Base-by-base conservation (phyloP, 2,888 invertebrate genomes). In the Cancer borealis region DNA sequence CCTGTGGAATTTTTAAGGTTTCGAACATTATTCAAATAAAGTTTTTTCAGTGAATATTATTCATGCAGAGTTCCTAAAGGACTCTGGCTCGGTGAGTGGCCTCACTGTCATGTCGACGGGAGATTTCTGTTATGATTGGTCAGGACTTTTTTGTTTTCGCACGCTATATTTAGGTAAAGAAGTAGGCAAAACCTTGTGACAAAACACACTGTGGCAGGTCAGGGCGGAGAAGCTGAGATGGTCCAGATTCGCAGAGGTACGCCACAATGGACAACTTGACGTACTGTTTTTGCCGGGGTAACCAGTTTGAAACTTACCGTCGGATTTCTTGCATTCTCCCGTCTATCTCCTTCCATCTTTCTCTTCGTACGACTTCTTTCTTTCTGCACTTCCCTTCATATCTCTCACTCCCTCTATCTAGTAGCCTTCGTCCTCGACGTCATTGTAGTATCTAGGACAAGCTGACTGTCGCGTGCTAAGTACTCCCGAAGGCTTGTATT, bases 311-410 rank as follows among this genome's bases (percentile, higher is more conserved):
- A 91, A 45, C 45, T 39, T 26, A 47, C n/a, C 91, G 66, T 45
- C 60, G 91, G 66, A 66, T 91, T 91, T 91, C 91, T 91, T 45
- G 91, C 91, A 66, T 91, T 91, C 60, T 91, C 45, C 60, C 91
- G 91, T 91, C 91, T 30, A 66, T 91, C 66, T 39, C 73, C 10
- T 39, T 84, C 39, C 39, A 30, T 84, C 84, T 39, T 39, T 84
- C 84, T 39, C 84, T 39, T 39, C 39, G 8, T 84, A 30, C 17
- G 39, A 30, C 84, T n/a, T 84, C 84, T 14, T 39, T 21, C 84
- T 14, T 39, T 21, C 14, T 39, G 73, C 26, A 39, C 10, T 39
- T 84, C 84, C 30, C 84, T 84, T 84, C 84, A 84, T 14, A 39
- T 84, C 84, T n/a, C 39, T 84, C 39, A 84, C 84, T 39, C 84